A percentile compares a stretch with the other conserved stretches of the same genome.
phyloP scores from a whole-genome alignment of 2,888 invertebrate species.

The Ormyrus rosae region DNA sequence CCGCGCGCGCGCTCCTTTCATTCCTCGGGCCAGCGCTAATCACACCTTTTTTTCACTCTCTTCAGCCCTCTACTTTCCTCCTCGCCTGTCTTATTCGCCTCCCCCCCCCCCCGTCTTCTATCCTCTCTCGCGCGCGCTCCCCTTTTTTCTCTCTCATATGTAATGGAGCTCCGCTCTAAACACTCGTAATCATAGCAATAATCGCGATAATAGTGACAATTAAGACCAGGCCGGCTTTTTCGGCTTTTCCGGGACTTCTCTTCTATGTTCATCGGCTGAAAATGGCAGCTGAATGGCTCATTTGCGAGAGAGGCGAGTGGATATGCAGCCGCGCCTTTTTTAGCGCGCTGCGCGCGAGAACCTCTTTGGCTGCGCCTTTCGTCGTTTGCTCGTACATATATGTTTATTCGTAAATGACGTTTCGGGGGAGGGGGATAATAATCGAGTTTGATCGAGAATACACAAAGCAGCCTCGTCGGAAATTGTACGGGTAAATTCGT shows the following conservation, averaged over 20 bases:
- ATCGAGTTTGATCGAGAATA: slow-evolving; percentile 40
- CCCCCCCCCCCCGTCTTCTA: too few relatives aligned
- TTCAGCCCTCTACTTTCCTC: background rate
- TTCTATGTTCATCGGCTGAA: background rate
- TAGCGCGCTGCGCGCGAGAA: background rate
- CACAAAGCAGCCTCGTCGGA: slow-evolving; percentile 9
- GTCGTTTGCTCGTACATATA: background rate
- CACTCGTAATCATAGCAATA: slow-evolving; percentile 34
- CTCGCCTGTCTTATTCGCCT: too few relatives aligned
- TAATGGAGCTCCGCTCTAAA: slow-evolving; percentile 9
- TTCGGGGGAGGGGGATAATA: background rate
- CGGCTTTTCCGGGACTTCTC: background rate
- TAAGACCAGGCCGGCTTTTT: slow-evolving; percentile 2
- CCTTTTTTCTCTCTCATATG: slow-evolving; percentile 9
- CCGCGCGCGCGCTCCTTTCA: slow-evolving; percentile 38
- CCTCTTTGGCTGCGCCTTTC: too few relatives aligned
- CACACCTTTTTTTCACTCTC: slow-evolving; percentile 47
- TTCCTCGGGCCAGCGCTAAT: slow-evolving; percentile 51
- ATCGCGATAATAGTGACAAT: slow-evolving; percentile 51
- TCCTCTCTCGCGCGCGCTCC: background rate
- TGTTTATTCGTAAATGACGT: slow-evolving; percentile 36
- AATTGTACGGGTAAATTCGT: slow-evolving; percentile 37
- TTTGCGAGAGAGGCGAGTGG: too few relatives aligned
- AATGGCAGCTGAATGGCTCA: background rate
- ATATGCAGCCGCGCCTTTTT: background rate